phyloP scores from a whole-genome alignment of 2,113 vertebrate species.

The Gavialis gangeticus region DNA sequence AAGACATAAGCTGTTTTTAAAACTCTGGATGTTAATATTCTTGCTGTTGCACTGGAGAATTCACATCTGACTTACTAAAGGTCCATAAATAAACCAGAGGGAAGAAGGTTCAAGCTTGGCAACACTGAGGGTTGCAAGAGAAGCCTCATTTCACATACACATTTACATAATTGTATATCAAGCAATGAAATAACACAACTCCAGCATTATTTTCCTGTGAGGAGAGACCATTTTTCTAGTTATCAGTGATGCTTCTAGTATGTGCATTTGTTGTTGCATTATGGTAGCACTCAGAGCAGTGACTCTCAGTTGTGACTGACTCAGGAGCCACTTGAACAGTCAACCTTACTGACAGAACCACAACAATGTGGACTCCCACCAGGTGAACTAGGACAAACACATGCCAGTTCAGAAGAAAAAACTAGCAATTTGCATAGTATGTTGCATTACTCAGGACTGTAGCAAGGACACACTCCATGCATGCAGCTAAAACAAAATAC shows the following conservation, averaged over 20 bases:
- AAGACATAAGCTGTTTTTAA: background rate
- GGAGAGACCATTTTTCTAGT: background rate
- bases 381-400: no score
- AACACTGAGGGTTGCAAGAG: background rate
- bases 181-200: background rate
- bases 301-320: no score
- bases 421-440: no score
- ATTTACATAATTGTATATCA: background rate
- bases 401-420: no score
- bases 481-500: no score
- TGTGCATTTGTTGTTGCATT: background rate
- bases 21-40: background rate
- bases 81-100: background rate
- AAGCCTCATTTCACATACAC: background rate
- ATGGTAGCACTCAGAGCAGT: background rate
- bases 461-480: no score
- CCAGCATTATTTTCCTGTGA: background rate
- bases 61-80: background rate
- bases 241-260: fast-evolving
- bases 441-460: no score
- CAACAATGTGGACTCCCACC: no score
- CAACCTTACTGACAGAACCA: no score
- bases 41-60: background rate
- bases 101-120: background rate
- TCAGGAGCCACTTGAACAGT: no score